phyloP scores from a whole-genome alignment of 2,797 vertebrate species.

The Pelobates cultripes region DNA sequence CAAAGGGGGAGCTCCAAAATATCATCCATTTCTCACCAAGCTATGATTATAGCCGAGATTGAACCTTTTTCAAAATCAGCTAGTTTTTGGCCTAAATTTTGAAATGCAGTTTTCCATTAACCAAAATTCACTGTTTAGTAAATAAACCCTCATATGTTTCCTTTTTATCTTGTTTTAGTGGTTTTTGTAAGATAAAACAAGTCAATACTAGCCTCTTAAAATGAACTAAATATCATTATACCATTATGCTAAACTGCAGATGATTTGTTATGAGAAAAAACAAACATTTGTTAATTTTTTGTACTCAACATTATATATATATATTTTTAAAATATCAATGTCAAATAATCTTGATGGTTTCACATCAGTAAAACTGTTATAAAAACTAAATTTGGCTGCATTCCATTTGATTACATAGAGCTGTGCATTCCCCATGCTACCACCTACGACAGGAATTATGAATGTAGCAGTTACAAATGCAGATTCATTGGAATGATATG shows the following conservation, averaged over 20 bases:
- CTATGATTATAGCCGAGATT: no score
- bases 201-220: background rate
- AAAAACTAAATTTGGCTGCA: slow-evolving; percentile 3
- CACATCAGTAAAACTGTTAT: background rate
- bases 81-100: no score
- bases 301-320: background rate
- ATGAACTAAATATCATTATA: background rate
- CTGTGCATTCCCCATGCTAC: background rate
- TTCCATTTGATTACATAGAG: background rate
- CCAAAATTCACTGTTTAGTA: no score
- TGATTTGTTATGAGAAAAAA: background rate
- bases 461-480: background rate
- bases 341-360: background rate
- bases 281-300: slow-evolving; percentile 4
- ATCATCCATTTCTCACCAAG: no score
- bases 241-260: background rate
- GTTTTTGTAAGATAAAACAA: background rate
- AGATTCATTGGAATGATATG: slow-evolving; percentile 2
- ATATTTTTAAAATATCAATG: background rate
- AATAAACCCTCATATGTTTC: no score
- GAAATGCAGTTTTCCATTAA: no score
- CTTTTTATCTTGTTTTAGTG: background rate
- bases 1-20: no score
- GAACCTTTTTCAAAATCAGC: no score
- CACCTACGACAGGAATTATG: background rate